phyloP scores from a whole-genome alignment of 92 coral and sea anemone species.

The Plumapathes pennacea region DNA sequence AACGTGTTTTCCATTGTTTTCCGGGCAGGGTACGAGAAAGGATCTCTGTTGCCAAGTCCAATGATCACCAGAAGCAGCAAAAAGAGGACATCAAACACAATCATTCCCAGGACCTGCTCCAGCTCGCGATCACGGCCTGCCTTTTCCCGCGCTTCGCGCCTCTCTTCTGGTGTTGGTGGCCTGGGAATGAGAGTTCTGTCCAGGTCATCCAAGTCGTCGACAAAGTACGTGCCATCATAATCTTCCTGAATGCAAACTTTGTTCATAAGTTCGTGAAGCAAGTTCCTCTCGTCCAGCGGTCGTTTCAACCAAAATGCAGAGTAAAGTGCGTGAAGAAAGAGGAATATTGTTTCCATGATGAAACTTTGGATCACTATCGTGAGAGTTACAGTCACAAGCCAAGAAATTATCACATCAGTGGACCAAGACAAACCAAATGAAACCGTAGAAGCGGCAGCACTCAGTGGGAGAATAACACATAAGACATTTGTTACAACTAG shows the following conservation, averaged over 20 bases:
- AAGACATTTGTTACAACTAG: constrained; percentile 14
- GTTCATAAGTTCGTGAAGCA: constrained; percentile 35
- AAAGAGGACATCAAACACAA: constrained; percentile 50
- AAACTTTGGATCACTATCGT: constrained; percentile 31
- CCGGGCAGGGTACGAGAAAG: constrained; percentile 33
- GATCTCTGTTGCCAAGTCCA: constrained; percentile 63
- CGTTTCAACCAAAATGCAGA: constrained; percentile 35
- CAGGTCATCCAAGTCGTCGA: constrained; percentile 48
- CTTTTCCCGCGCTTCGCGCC: constrained; percentile 40
- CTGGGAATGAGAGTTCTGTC: constrained; percentile 39
- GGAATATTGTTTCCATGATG: constrained; percentile 30
- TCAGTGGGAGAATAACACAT: constrained; percentile 35
- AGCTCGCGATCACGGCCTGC: constrained; percentile 63
- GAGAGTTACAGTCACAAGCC: constrained; percentile 39
- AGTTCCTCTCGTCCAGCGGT: constrained; percentile 55
- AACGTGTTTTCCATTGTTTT: constrained; percentile 29
- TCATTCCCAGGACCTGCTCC: constrained; percentile 61
- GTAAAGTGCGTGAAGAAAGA: constrained; percentile 40
- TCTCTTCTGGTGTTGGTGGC: constrained; percentile 48
- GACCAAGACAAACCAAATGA: constrained; percentile 44
- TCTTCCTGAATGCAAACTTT: constrained; percentile 63
- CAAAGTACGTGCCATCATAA: constrained; percentile 40
- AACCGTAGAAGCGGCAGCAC: constrained; percentile 12
- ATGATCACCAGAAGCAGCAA: constrained; percentile 43
- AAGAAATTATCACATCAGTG: constrained; percentile 19